Evolutionary conservation across 1,140 invertebrate genomes (phyloP).

Genomic region (Diorhabda sublineata): DNA sequence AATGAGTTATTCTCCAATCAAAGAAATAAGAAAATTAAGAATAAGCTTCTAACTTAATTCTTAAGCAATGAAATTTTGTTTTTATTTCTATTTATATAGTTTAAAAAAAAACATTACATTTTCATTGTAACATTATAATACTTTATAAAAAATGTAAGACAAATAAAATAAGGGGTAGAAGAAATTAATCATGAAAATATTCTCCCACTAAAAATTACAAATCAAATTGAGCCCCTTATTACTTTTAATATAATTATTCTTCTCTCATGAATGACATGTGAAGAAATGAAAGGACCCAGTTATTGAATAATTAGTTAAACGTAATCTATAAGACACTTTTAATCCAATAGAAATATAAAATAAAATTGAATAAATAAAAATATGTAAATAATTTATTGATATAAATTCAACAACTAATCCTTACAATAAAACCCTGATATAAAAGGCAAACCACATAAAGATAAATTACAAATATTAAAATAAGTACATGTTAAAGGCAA

Average conservation of each 20-base stretch:
- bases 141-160: conserved; percentile 49
- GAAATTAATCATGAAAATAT: conserved; percentile 50
- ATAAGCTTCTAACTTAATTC: no score
- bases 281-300: conserved; percentile 48
- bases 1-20: no score
- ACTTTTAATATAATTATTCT: conserved; percentile 49
- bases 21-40: no score
- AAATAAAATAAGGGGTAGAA: conserved; percentile 50
- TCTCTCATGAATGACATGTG: conserved; percentile 49
- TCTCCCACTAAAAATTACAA: conserved; percentile 49
- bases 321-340: conserved; percentile 54
- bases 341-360: conserved; percentile 53
- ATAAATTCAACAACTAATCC: conserved; percentile 58
- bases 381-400: conserved; percentile 50
- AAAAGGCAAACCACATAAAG: conserved; percentile 56
- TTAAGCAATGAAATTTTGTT: no score
- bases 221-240: conserved; percentile 51
- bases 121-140: conserved; percentile 55
- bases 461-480: conserved; percentile 53
- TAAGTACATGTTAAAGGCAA: conserved; percentile 48
- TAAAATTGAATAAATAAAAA: conserved; percentile 50
- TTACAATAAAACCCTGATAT: conserved; percentile 62
- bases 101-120: conserved; percentile 55
- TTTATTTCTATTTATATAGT: no score
- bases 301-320: conserved; percentile 54